phyloP scores from a whole-genome alignment of 2,888 invertebrate species.

The Oligia fasciuncula region DNA sequence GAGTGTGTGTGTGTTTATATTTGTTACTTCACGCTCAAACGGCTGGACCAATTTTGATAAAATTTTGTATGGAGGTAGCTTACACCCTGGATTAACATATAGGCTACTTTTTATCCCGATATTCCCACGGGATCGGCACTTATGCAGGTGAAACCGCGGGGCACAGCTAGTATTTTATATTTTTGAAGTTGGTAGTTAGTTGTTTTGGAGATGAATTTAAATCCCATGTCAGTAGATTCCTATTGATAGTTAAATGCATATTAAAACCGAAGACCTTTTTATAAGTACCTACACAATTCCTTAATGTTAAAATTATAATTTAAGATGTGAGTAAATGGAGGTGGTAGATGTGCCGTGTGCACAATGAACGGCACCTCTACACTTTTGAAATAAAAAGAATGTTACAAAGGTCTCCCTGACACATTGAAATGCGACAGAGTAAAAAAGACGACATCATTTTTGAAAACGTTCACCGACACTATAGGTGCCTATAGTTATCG shows the following conservation, averaged over 20 bases:
- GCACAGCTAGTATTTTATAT: background rate
- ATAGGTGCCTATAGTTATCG: slow-evolving; percentile 17
- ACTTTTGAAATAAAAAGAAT: background rate
- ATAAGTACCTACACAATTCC: background rate
- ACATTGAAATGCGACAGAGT: background rate
- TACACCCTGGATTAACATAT: too few relatives aligned
- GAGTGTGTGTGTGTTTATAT: too few relatives aligned
- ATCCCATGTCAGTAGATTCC: background rate
- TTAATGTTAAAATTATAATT: background rate
- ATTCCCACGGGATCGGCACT: too few relatives aligned
- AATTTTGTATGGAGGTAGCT: too few relatives aligned
- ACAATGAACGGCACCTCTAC: background rate
- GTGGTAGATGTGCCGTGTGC: background rate
- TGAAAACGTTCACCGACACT: background rate
- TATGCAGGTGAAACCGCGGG: too few relatives aligned
- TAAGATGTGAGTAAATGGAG: background rate
- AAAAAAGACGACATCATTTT: background rate
- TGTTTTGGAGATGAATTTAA: slow-evolving; percentile 14
- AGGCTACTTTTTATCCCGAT: too few relatives aligned
- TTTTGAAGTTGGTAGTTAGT: background rate
- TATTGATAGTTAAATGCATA: background rate
- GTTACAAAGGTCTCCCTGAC: background rate
- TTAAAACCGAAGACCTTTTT: background rate
- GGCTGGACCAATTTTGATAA: too few relatives aligned
- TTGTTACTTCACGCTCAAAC: too few relatives aligned